Evolutionary conservation across 2,113 vertebrate genomes (phyloP), one percentile per base, ranked within the genome.

Genomic region (Neotragus pygmaeus): DNA sequence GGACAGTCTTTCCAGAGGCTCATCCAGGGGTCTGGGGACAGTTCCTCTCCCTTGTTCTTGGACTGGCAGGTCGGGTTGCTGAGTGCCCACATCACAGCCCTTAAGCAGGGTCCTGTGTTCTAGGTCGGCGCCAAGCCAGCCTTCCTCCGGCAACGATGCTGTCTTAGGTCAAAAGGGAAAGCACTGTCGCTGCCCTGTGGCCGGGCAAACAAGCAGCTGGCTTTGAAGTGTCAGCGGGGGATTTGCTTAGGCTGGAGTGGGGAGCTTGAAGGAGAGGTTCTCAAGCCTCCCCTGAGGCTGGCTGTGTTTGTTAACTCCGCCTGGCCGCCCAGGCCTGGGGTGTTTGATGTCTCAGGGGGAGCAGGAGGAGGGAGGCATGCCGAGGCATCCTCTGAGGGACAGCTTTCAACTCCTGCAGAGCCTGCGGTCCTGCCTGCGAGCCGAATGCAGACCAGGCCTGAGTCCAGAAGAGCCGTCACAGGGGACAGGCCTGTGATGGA

Each of bases 141-240:
- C n/a, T 27, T 75, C 28, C 58, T 93, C 47, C 2, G 36, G 94
- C 84, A n/a, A 21, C 2, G 10, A 90, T 77, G 80, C 95, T 96
- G 95, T 80, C 92, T 89, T 83, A 70, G 95, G 96, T 97, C 97
- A 97, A 95, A 97, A 98, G 98, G 96, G 97, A 97, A 97, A 98
- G 97, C 97, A 92, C 88, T 97, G 97, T 97, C 90, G 94, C 75
- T 92, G 92, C 81, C 25, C 94, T 60, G 91, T 96, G 82, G 88
- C 86, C 96, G 36, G 91, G 97, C 91, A 98, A 98, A 98, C 97
- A 98, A 73, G 66, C 91, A 83, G 70, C 78, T 87, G 70, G 51
- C 97, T 98, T 98, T 98, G 97, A 98, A 98, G 98, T 97, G 62
- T 5, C 53, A 73, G 55, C 0, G 14, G 47, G 11, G 70, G 78